A percentile compares a stretch with the other conserved stretches of the same genome.
Evolutionary conservation across 2,113 vertebrate species (phyloP).

Genomic region (Drymodes brunneopygia): DNA sequence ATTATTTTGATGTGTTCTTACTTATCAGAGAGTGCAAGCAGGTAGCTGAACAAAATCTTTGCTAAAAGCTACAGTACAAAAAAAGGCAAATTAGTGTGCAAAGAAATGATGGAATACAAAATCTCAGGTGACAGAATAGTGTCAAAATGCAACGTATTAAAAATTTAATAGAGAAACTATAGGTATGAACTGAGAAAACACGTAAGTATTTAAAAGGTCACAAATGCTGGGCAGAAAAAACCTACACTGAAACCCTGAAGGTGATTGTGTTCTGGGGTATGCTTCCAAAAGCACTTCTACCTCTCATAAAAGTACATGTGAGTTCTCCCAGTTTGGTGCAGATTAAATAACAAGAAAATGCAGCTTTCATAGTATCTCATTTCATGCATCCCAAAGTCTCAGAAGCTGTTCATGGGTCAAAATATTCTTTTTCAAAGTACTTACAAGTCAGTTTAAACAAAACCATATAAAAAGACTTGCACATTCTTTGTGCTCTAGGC

Average conservation of each 20-base stretch:
- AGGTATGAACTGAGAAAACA: not conserved
- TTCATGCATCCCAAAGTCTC: not conserved
- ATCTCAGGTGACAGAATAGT: not conserved
- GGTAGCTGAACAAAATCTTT: not conserved
- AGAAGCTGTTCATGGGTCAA: not conserved
- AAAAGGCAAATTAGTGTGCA: not conserved
- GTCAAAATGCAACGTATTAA: not conserved
- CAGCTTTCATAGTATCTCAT: not conserved
- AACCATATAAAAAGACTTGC: not conserved
- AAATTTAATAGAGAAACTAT: not conserved
- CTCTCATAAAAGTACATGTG: not conserved
- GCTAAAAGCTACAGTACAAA: not conserved
- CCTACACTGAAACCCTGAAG: not conserved
- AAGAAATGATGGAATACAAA: not conserved
- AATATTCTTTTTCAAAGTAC: not conserved
- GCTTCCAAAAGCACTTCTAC: not conserved
- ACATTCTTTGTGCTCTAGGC: not conserved
- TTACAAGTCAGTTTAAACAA: not conserved
- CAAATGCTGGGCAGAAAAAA: not conserved
- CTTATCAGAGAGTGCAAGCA: not conserved
- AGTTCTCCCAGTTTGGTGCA: accelerated
- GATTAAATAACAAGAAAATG: not conserved
- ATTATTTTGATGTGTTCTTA: not conserved
- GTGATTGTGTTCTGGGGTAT: not conserved
- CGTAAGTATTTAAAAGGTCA: not conserved